Evolutionary conservation across 2,888 invertebrate species (phyloP), one percentile per base, ranked within the genome.

Genomic region (Marasmarcha lunaedactyla): DNA sequence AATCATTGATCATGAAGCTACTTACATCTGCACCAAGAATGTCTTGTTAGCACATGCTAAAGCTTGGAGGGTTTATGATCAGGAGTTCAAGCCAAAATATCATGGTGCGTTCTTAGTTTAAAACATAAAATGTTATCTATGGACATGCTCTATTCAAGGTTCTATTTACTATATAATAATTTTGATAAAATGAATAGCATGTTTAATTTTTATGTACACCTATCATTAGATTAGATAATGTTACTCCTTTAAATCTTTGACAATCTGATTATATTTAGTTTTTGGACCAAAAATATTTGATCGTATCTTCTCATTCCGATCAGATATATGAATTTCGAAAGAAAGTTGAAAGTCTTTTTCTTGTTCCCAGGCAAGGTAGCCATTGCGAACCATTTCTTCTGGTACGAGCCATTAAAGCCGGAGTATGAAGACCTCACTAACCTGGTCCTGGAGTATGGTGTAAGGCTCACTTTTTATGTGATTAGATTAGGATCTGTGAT

Each of bases 11-110:
- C 4, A 12, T 3, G 9, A 14, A 4, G 13, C 12, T 14, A 2
- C 12, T 4, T 34, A 34, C 34, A 14, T 34, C 13, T 34, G 34
- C 14, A 34, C 71, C 2, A 84, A 86, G 47, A 66, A 83, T 35
- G 52, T 86, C n/a, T 46, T 86, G 0, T 43, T 78, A 38, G 88
- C 90, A 0, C 90, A 92, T 56, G 85, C 85, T 2, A 59, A 54
- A 20, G 76, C 69, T 1, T 86, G 83, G 71, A 74, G 68, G 45
- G 48, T 84, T 20, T 86, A 85, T 47, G 63, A 71, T 45, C 53
- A 63, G 7, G 63, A 77, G 41, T 84, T 69, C 45, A 62, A 68
- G 45, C 14, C 36, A 1, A 50, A 44, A 14, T 70, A 71, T 42
- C 59, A 63, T 46, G 74, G 74, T 62, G 44, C 48, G 46, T 46